Conservation (phyloP, 2,113 vertebrate species). For the Aspidoscelis tigris region DNA sequence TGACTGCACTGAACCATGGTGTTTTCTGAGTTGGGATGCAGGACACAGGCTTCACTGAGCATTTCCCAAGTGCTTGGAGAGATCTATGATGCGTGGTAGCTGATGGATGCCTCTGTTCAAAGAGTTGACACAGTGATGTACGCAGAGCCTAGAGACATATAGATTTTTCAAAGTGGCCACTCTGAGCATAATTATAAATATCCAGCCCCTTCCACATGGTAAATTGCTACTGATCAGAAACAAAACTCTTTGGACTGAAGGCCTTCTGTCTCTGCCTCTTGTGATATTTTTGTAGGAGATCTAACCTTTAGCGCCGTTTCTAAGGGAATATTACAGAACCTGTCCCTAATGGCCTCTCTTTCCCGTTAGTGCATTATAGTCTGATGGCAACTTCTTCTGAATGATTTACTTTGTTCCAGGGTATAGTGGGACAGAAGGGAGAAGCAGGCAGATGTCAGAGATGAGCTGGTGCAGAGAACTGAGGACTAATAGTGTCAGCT, state of each 20-base stretch:
- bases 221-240: slow-evolving; percentile 67
- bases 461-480: not conserved
- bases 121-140: slow-evolving; percentile 85
- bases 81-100: slow-evolving; percentile 72
- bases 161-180: slow-evolving; percentile 80
- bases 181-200: slow-evolving; percentile 80
- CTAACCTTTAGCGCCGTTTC: not conserved
- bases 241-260: slow-evolving; percentile 47
- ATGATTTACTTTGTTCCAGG: slow-evolving; percentile 19
- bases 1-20: slow-evolving; percentile 41
- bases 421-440: not conserved
- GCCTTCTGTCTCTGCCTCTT: slow-evolving; percentile 50
- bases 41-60: slow-evolving; percentile 47
- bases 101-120: slow-evolving; percentile 83
- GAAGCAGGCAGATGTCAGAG: slow-evolving; percentile 1
- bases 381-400: slow-evolving; percentile 52
- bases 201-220: slow-evolving; percentile 66
- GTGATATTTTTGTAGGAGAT: slow-evolving; percentile 26
- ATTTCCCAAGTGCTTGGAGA: slow-evolving; percentile 59
- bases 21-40: slow-evolving; percentile 25
- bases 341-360: slow-evolving; percentile 11
- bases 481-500: slow-evolving; percentile 10
- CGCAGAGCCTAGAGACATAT: slow-evolving; percentile 82
- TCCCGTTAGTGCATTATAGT: slow-evolving; percentile 22
- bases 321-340: not conserved